These are phyloP conservation scores for Holothuria glaberrima DNA, from an alignment of 35 echinoderm and acorn worm genomes.

Conservation along the genomic window DNA sequence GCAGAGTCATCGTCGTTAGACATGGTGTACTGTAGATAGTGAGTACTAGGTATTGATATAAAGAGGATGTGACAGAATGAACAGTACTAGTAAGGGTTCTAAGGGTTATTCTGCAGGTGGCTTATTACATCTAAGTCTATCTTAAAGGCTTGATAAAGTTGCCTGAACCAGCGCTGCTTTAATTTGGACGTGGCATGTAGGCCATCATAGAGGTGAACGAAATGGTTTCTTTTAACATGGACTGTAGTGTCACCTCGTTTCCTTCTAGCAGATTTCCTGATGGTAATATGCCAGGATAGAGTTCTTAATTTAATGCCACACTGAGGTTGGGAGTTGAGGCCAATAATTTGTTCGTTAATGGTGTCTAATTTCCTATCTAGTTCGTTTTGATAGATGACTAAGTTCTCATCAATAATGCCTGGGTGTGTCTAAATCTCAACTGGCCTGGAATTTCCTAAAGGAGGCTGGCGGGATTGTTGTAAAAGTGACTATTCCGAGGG, in stretches of 20 bases:
- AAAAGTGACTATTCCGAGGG: not conserved
- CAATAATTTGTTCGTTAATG: not conserved
- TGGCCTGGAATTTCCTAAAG: not conserved
- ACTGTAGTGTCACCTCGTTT: not conserved
- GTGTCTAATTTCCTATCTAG: not conserved
- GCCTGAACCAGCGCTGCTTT: too few species aligned
- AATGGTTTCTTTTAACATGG: too few species aligned
- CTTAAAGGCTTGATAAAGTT: not conserved
- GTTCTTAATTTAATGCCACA: not conserved
- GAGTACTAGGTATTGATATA: too few species aligned
- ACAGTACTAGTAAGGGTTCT: not conserved
- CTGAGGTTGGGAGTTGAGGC: too few species aligned
- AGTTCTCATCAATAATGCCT: not conserved
- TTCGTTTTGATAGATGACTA: not conserved
- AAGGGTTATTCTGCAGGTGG: not conserved
- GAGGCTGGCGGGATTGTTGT: not conserved
- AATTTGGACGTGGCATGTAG: slow-evolving; percentile 30
- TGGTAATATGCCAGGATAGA: not conserved
- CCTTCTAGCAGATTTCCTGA: not conserved
- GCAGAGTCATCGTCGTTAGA: too few species aligned
- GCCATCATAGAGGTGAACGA: too few species aligned
- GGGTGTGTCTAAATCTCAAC: not conserved
- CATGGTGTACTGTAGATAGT: too few species aligned
- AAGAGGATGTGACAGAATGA: too few species aligned
- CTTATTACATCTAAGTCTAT: too few species aligned